Percentiles rank a stretch among this genome's conserved stretches.
Conservation (phyloP, 2,888 invertebrate genomes). For the Sabellastarte sp. region DNA sequence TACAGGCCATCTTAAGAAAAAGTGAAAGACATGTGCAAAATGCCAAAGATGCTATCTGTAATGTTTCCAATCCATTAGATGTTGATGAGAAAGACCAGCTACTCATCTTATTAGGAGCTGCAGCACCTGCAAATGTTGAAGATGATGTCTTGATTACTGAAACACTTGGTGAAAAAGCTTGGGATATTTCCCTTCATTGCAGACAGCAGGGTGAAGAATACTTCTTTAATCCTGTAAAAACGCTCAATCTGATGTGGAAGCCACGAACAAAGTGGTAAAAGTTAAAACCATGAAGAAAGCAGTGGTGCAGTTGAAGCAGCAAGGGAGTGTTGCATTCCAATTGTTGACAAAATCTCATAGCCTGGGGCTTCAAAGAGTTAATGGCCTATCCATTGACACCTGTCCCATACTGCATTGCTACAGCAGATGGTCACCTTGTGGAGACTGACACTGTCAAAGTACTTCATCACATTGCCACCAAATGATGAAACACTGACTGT, state of each 20-base stretch:
- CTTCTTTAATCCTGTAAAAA: slow-evolving; percentile 7
- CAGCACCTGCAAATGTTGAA: slow-evolving; percentile 2
- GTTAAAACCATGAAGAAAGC: slow-evolving; percentile 6
- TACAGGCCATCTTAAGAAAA: slow-evolving; percentile 23
- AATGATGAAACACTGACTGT: too few relatives aligned
- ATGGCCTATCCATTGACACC: slow-evolving; percentile 23
- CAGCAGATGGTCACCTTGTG: slow-evolving; percentile 17
- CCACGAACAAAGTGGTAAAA: slow-evolving; percentile 5
- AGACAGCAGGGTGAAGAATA: neutral
- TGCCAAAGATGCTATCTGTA: slow-evolving; percentile 11
- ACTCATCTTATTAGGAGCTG: neutral
- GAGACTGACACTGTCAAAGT: slow-evolving; percentile 2
- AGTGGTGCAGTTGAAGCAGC: slow-evolving; percentile 7
- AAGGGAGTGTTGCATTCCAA: slow-evolving; percentile 7
- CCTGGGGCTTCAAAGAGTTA: slow-evolving; percentile 7
- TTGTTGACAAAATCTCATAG: slow-evolving; percentile 6
- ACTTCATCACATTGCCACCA: too few relatives aligned
- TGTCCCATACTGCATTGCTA: slow-evolving; percentile 19
- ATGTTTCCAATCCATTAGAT: slow-evolving; percentile 4
- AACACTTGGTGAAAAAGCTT: neutral
- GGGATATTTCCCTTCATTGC: neutral
- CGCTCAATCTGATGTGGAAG: slow-evolving; percentile 2
- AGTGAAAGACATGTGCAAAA: slow-evolving; percentile 2
- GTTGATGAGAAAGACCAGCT: slow-evolving; percentile 2
- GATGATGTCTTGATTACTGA: slow-evolving; percentile 5